phyloP scores from a whole-genome alignment of 2,797 vertebrate species.

The Poecilia gillii region DNA sequence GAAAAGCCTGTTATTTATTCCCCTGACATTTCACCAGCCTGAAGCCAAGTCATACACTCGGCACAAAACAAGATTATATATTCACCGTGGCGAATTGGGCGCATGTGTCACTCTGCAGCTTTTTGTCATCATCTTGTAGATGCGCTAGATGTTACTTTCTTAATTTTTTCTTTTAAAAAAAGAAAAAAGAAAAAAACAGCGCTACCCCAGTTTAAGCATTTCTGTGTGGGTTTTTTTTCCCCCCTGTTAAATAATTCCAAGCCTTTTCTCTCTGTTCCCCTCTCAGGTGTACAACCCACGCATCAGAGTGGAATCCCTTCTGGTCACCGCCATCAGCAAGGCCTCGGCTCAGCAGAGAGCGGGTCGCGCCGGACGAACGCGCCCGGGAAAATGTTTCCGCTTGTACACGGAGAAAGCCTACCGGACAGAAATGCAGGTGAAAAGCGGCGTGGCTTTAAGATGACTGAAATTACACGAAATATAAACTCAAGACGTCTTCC shows the following conservation, averaged over 20 bases:
- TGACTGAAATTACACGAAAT: constrained; percentile 8
- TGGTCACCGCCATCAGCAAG: constrained; percentile 97
- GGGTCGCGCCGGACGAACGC: constrained; percentile 92
- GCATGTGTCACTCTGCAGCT: constrained; percentile 18
- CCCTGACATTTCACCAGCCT: constrained; percentile 81
- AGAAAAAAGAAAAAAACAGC: not conserved
- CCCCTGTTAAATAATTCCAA: not conserved
- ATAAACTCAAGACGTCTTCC: constrained; percentile 40
- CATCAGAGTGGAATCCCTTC: constrained; percentile 95
- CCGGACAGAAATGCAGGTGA: constrained; percentile 98
- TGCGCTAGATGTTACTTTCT: constrained; percentile 13
- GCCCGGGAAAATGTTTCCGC: constrained; percentile 96
- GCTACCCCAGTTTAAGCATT: not conserved
- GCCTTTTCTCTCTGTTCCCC: constrained; percentile 15
- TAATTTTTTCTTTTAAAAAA: constrained; percentile 5
- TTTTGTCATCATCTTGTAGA: constrained; percentile 27
- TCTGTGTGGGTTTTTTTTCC: not conserved
- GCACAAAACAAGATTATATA: constrained; percentile 69
- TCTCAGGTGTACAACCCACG: constrained; percentile 94
- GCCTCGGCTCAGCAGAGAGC: constrained; percentile 97
- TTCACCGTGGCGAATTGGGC: constrained; percentile 37
- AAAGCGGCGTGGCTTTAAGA: constrained; percentile 19
- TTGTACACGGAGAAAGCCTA: constrained; percentile 99
- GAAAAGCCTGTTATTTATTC: constrained; percentile 81
- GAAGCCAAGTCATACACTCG: constrained; percentile 72